phyloP scores from a whole-genome alignment of 2,113 vertebrate genomes.

The Gavia stellata region DNA sequence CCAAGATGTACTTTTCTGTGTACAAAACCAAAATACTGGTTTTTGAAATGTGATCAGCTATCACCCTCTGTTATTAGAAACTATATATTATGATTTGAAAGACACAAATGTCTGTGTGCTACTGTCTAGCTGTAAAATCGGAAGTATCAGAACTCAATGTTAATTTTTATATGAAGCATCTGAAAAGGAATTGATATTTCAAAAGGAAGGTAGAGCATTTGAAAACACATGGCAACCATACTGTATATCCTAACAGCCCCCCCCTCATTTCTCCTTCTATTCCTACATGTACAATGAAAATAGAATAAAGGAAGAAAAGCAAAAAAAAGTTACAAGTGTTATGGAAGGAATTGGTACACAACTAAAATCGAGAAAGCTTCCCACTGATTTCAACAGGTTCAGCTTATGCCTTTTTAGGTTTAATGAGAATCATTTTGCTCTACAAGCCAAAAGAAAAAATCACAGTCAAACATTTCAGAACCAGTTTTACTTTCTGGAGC shows the following conservation, averaged over 20 bases:
- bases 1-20: background rate
- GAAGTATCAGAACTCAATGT: background rate
- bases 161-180: background rate
- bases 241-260: background rate
- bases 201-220: background rate
- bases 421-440: background rate
- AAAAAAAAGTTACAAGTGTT: background rate
- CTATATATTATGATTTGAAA: background rate
- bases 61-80: background rate
- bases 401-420: background rate
- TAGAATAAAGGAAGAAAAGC: background rate
- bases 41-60: background rate
- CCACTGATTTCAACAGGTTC: background rate
- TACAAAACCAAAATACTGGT: background rate
- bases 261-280: background rate
- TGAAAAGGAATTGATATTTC: background rate
- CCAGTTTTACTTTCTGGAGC: background rate
- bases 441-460: background rate
- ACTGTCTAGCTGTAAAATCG: background rate
- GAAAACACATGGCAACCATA: background rate
- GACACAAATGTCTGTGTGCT: background rate
- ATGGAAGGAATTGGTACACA: background rate
- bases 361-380: background rate
- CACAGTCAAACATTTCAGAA: background rate
- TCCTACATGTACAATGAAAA: background rate